A percentile compares a stretch with the other conserved stretches of the same genome.
phyloP scores from a whole-genome alignment of 2,113 vertebrate genomes.

The Solenodon paradoxus region DNA sequence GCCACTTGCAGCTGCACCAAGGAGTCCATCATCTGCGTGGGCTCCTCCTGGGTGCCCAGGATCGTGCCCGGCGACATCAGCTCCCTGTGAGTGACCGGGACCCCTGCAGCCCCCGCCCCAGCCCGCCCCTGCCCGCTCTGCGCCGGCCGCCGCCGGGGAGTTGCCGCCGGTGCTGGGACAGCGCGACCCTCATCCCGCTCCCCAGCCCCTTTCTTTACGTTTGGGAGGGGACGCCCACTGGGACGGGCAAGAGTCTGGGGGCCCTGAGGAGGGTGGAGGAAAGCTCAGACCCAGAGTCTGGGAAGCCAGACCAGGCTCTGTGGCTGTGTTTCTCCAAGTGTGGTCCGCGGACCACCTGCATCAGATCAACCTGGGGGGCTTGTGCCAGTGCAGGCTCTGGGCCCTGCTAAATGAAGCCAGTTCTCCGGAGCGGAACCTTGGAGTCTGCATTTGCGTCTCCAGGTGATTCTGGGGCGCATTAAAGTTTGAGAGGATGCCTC shows the following conservation, averaged over 20 bases:
- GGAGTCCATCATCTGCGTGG: constrained; percentile 96
- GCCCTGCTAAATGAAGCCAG: neutral
- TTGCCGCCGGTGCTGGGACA: constrained; percentile 21
- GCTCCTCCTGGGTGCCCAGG: constrained; percentile 89
- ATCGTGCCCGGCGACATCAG: constrained; percentile 89
- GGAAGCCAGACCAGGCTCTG: neutral
- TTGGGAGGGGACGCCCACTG: neutral
- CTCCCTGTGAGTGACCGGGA: constrained; percentile 93
- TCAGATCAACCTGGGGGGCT: neutral
- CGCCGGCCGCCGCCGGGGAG: neutral
- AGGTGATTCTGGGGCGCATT: neutral
- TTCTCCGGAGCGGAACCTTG: neutral
- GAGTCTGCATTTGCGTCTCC: neutral
- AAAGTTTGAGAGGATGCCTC: constrained; percentile 63
- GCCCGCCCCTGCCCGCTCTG: neutral
- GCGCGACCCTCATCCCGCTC: neutral
- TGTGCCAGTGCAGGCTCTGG: neutral
- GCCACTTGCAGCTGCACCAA: constrained; percentile 94
- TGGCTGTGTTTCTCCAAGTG: constrained; percentile 34
- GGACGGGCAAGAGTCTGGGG: constrained; percentile 33
- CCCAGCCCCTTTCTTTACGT: neutral
- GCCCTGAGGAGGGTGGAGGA: neutral
- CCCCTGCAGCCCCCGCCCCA: constrained; percentile 22
- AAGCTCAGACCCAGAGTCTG: neutral
- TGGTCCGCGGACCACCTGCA: constrained; percentile 26